Evolutionary conservation across 2,113 vertebrate species (phyloP), one percentile per base, ranked within the genome.

Genomic region (Thamnophis sirtalis): DNA sequence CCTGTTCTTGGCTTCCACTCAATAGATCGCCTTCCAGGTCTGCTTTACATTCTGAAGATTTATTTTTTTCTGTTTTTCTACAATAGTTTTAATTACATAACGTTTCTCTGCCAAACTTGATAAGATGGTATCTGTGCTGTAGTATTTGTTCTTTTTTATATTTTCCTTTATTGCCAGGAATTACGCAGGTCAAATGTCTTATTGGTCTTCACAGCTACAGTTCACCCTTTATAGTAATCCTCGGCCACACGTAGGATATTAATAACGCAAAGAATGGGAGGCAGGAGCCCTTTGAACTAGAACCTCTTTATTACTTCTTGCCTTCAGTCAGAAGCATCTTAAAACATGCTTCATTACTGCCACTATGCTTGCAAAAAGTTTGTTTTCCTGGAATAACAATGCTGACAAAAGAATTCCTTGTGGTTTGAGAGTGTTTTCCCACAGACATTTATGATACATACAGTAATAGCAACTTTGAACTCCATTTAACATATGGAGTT

Each of bases 181-280:
- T 43, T 43, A 38, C 88, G 89, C 85, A 94, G 38, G 15, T 63
- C 87, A 91, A 94, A 95, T 92, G 91, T 92, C 73, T 88, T 90
- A 93, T 93, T 96, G 93, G 93, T 94, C 94, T 96, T 96, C 95
- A 96, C 96, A 96, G 94, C 94, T 93, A 96, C 93, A 93, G 94
- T 96, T 96, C 96, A 95, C 95, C 93, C 90, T 93, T 95, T 95
- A 86, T 93, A 91, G 93, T 93, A 94, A 94, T 93, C 95, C 92
- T 94, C 95, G 94, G 91, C 93, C 95, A 93, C 93, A 68, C 95
- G 93, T 94, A 80, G 91, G 94, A 55, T 1, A 17, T 95, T 97
- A 95, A 93, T 91, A 96, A 94, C 92, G 55, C 94, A 94, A 94
- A 92, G 92, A 91, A 94, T 94, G 92, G 93, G n/a, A 92, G 91